Conservation (phyloP, 2,888 invertebrate genomes). For the Aporophyla nigra region DNA sequence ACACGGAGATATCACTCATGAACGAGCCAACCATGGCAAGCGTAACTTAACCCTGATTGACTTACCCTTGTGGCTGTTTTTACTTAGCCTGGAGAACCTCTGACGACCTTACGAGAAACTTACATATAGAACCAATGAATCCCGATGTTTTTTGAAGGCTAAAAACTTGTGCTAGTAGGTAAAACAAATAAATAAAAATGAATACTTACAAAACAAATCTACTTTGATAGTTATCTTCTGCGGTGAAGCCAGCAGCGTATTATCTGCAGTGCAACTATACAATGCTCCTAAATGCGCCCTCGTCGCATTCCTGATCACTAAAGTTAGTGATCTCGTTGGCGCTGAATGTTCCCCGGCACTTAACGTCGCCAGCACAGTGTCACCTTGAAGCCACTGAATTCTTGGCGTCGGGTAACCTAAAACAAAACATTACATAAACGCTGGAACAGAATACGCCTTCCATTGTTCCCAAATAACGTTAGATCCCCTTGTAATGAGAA, state of each 20-base stretch:
- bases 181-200: neutral
- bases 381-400: constrained; percentile 87
- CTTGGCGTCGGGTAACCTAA: constrained; percentile 86
- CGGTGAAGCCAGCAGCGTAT: constrained; percentile 92
- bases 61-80: no score
- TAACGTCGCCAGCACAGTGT: constrained; percentile 79
- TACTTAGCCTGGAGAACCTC: no score
- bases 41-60: no score
- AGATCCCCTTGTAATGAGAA: constrained; percentile 34
- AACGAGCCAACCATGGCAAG: no score
- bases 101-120: no score
- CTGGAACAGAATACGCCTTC: constrained; percentile 26
- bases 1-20: no score
- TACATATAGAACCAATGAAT: no score
- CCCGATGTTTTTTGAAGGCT: neutral
- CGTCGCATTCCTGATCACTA: constrained; percentile 84
- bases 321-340: constrained; percentile 78
- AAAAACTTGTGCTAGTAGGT: neutral
- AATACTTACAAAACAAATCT: constrained; percentile 92
- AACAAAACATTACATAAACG: constrained; percentile 41
- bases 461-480: constrained; percentile 43
- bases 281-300: constrained; percentile 92
- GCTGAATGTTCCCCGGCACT: constrained; percentile 78
- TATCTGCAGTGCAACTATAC: constrained; percentile 93
- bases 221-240: constrained; percentile 92